phyloP scores from a whole-genome alignment of 2,888 invertebrate species.

The Pristionchus maxplancki region DNA sequence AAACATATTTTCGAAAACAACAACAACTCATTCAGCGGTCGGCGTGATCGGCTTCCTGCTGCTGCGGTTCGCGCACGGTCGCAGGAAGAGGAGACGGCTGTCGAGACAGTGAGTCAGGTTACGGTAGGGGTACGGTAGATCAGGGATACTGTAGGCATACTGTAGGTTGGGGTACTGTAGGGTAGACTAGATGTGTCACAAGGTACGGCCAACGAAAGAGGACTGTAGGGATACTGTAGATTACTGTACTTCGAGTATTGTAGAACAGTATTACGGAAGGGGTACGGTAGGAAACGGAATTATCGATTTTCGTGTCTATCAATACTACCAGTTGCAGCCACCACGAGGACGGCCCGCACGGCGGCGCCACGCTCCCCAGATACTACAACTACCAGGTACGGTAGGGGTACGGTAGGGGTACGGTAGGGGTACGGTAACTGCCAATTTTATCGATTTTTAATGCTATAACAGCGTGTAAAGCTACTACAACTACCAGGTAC shows the following conservation, averaged over 20 bases:
- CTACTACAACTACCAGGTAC: background rate
- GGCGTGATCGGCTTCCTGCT: conserved; percentile 15
- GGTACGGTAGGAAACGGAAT: background rate
- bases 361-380: conserved; percentile 56
- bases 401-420: background rate
- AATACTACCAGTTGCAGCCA: background rate
- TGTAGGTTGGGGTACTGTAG: too few relatives aligned
- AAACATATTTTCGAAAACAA: background rate
- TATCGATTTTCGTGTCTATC: background rate
- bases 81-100: background rate
- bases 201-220: too few relatives aligned
- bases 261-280: too few relatives aligned
- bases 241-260: too few relatives aligned
- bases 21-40: too few relatives aligned
- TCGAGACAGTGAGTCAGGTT: conserved; percentile 12
- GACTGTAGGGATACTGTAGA: too few relatives aligned
- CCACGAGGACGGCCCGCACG: conserved; percentile 47
- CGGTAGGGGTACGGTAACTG: background rate
- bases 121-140: background rate
- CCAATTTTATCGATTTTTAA: too few relatives aligned
- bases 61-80: background rate
- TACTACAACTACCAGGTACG: conserved; percentile 59
- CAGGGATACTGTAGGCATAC: too few relatives aligned
- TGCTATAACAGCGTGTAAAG: too few relatives aligned
- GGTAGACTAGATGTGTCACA: too few relatives aligned